phyloP scores from a whole-genome alignment of 2,113 vertebrate genomes.

The Scomber scombrus region DNA sequence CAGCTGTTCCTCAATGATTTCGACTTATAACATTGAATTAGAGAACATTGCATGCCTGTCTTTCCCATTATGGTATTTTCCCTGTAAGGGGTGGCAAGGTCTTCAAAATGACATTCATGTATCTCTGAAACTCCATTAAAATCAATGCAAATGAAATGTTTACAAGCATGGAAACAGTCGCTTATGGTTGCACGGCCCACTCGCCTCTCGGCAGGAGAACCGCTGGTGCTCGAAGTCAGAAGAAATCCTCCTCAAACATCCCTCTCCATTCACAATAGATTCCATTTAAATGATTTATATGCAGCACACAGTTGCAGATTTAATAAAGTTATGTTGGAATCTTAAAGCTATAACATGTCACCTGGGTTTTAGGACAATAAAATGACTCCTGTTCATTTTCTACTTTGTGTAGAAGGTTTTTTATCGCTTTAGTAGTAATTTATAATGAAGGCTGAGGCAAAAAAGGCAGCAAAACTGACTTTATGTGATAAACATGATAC shows the following conservation, averaged over 20 bases:
- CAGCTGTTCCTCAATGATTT: conserved; percentile 30
- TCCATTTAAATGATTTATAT: conserved; percentile 68
- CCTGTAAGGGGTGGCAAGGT: neutral
- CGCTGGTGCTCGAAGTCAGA: conserved; percentile 49
- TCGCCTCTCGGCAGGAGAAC: conserved; percentile 41
- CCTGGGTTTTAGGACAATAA: conserved; percentile 26
- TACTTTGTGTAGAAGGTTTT: conserved; percentile 14
- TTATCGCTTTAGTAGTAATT: conserved; percentile 23
- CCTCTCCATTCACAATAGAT: conserved; percentile 49
- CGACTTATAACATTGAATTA: conserved; percentile 7
- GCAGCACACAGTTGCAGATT: conserved; percentile 29
- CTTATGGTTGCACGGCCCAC: neutral
- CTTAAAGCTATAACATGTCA: conserved; percentile 33
- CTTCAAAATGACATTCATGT: conserved; percentile 44
- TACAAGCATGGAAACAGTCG: conserved; percentile 33
- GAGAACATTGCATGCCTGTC: neutral
- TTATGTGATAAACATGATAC: conserved; percentile 5
- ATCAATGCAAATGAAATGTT: conserved; percentile 59
- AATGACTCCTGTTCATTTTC: conserved; percentile 42
- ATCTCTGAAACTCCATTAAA: conserved; percentile 40
- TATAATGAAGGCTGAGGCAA: conserved; percentile 14
- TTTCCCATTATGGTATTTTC: conserved; percentile 32
- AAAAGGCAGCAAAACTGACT: neutral
- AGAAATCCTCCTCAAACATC: conserved; percentile 61
- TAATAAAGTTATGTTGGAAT: conserved; percentile 45